Percentiles rank a stretch among this genome's conserved stretches.
Evolutionary conservation across 2,797 vertebrate species (phyloP).

Genomic region (Buphagus erythrorhynchus): DNA sequence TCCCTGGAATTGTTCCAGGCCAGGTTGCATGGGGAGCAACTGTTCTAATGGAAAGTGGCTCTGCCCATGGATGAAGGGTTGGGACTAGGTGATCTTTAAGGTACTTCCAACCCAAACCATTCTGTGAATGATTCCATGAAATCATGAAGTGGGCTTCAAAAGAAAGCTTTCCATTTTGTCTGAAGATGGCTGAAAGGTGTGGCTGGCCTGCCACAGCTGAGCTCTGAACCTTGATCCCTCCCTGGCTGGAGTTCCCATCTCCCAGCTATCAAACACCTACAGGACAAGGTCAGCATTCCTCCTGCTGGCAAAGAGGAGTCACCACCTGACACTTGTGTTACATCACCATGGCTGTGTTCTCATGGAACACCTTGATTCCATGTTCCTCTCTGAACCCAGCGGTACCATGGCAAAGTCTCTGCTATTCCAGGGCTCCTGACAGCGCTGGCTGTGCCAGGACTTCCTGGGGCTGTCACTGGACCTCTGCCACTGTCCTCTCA

Average conservation of each 20-base stretch:
- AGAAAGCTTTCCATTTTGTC: not conserved
- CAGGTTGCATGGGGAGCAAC: not conserved
- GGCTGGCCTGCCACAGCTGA: not conserved
- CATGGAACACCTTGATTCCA: rapidly evolving
- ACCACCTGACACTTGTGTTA: not conserved
- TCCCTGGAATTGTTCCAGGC: not conserved
- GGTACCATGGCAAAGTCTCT: rapidly evolving
- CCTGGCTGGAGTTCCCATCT: not conserved
- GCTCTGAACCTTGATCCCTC: not conserved
- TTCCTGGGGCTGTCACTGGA: not conserved
- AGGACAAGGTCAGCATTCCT: not conserved
- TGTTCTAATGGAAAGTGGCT: not conserved
- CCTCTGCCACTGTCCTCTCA: not conserved
- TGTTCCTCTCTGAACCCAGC: rapidly evolving
- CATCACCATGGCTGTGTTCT: rapidly evolving
- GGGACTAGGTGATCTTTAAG: not conserved
- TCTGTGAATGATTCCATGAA: not conserved
- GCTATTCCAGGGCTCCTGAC: not conserved
- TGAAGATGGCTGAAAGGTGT: not conserved
- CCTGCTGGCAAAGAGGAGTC: not conserved
- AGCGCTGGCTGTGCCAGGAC: not conserved
- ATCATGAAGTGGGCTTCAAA: not conserved
- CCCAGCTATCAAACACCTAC: not conserved
- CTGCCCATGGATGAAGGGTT: not conserved
- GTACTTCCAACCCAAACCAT: not conserved